Evolutionary conservation across 2,797 vertebrate genomes (phyloP), one percentile per base, ranked within the genome.

Genomic region (Erpetoichthys calabaricus): DNA sequence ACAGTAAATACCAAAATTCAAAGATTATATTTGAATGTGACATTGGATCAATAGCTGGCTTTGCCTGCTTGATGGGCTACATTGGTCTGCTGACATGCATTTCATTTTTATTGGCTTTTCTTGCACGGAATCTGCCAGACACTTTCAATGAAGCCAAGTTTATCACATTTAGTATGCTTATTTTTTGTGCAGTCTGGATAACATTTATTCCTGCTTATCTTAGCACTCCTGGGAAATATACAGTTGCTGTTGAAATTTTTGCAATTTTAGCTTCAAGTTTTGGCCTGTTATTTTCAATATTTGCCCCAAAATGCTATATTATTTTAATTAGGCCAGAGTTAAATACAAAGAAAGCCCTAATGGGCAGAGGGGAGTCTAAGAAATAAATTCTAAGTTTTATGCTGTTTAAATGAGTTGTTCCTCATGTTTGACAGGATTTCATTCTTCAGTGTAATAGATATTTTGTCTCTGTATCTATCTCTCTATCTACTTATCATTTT

Each of bases 231-330:
- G 77, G 77, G 51, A 77, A 79, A 59, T 77, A 75, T 56, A 63
- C 73, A 3, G 68, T 72, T 5, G 72, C 77, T 44, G 68, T 73
- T 3, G 73, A 77, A 61, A 68, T 79, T 47, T 79, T 79, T 56
- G 74, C 73, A 45, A 77, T 77, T 49, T 59, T 77, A 52, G 73
- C 70, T 9, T 79, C 75, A 42, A 75, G 72, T 57, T 75, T 69
- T 9, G 74, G 74, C 3, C 67, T 79, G 10, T 59, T 79, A 25
- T 47, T 68, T 43, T 86, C 80, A 54, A 75, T 86, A 53, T 84
- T 86, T 70, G 74, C 57, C n/a, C 80, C 81, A 50, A 85, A 84
- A 64, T 83, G 80, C 62, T 83, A 78, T 56, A 75, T 82, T 25
- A 79, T 85, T 59, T 66, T 85, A 7, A 58, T 81, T 5, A 73